Evolutionary conservation across 2,797 vertebrate genomes (phyloP), one percentile per base, ranked within the genome.

Genomic region (Anolis apletophallus): DNA sequence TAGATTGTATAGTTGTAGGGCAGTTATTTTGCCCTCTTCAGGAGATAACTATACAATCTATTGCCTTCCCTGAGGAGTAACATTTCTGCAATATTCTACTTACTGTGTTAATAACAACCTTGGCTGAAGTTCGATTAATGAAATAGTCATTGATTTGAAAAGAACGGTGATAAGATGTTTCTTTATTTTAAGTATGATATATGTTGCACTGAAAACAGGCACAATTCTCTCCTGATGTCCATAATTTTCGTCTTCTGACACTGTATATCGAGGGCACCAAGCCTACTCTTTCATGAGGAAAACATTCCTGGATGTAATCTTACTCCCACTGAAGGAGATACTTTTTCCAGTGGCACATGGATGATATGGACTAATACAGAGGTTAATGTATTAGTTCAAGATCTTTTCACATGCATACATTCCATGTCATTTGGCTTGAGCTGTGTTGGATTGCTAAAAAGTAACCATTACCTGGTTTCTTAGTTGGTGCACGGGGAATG

Each of bases 41-140:
- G 98, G 97, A 99, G 98, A 98, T 99, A 98, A 99, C 98, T 99
- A 98, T 98, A 98, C 98, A 98, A 97, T 98, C 97, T 99, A 98
- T 97, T 98, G 98, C 98, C 98, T 99, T 99, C 98, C 98, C 98
- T 97, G 98, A 96, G 96, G 96, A 96, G 97, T 95, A 95, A 95
- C 95, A 94, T 93, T 93, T 91, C 96, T 93, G 84, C 96, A 80
- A 88, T 91, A 59, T 87, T 74, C 87, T 93, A 93, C 79, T 88
- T 91, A 26, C 11, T 87, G 81, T 87, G 32, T 77, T 90, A 57
- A 3, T 90, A 83, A 72, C 55, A 29, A 23, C 67, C 61, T 68
- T 55, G 12, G 50, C 59, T 78, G 64, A 16, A 40, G 12, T 55
- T 59, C 6, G 55, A 2, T 36, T 57, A 40, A 36, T 12, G 32